Base-by-base conservation (phyloP, 2,797 vertebrate species). In the Sebastes steindachneri region DNA sequence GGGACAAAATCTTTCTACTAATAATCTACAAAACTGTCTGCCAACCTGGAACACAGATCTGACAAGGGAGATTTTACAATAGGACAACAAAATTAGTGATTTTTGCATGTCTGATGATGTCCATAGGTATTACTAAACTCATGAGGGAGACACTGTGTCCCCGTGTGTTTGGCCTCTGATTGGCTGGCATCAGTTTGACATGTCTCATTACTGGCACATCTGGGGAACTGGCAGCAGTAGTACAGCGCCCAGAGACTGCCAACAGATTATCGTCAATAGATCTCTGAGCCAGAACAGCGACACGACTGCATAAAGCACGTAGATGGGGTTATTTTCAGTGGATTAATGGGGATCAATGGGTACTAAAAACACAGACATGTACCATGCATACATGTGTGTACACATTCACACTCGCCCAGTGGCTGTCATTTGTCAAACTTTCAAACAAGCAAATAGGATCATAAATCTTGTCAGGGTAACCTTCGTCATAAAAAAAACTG, bases 161-260 rank as follows among this genome's bases (percentile, higher is more conserved):
- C 67, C 35, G 51, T 71, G 70, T 71, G 67, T 58, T 75, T 77
- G 79, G 58, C 76, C 66, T 66, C n/a, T 58, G 77, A 84, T 78
- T 60, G 83, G 71, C 35, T 83, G 77, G 84, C 84, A 71, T 75
- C 75, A 53, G 60, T 69, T 76, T 86, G 86, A 89, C 77, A 82
- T 55, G 28, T 85, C 82, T 81, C 76, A 85, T 90, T 90, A 82
- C 66, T 60, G 74, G 29, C 74, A 79, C 88, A 92, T 88, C 86
- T 89, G 87, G 82, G 78, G 51, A 62, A 45, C 67, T 79, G 77
- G 80, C 84, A 86, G 78, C 67, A 60, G 70, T 6, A 62, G 48
- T 51, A 10, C 64, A 14, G 31, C 2, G 12, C 28, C 35, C 41
- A 60, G 12, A 71, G 55, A 26, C 66, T 54, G 80, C 80, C 72